phyloP scores from a whole-genome alignment of 2,113 vertebrate genomes.

The Phodopus roborovskii region DNA sequence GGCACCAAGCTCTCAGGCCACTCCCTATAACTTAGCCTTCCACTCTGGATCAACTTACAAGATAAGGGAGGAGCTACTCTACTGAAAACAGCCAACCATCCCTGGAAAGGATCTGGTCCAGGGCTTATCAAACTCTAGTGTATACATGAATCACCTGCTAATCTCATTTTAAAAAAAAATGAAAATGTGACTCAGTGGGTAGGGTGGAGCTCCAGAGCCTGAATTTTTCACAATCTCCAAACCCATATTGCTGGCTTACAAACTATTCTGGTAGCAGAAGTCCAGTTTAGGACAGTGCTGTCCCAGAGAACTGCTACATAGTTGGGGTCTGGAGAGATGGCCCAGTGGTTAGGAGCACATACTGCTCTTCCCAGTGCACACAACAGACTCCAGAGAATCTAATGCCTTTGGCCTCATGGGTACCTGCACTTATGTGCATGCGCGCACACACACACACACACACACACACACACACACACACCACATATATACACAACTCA shows the following conservation, averaged over 20 bases:
- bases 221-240: conserved; percentile 32
- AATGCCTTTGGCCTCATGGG: not conserved
- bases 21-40: not conserved
- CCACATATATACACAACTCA: not conserved
- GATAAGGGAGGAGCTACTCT: conserved; percentile 9
- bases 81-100: conserved; percentile 18
- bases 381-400: not conserved
- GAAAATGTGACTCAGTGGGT: not conserved
- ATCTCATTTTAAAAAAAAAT: not conserved
- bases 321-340: not conserved
- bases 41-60: not conserved
- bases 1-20: not conserved
- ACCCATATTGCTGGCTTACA: not conserved
- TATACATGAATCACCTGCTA: not conserved
- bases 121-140: conserved; percentile 6
- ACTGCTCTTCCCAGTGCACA: not conserved
- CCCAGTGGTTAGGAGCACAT: not conserved
- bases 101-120: conserved; percentile 38
- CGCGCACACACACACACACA: not conserved
- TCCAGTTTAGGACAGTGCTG: not conserved
- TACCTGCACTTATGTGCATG: not conserved
- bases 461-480: not conserved
- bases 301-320: not conserved
- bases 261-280: not conserved
- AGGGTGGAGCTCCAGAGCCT: not conserved